phyloP scores from a whole-genome alignment of 2,888 invertebrate genomes.

The Drosophila incognita region DNA sequence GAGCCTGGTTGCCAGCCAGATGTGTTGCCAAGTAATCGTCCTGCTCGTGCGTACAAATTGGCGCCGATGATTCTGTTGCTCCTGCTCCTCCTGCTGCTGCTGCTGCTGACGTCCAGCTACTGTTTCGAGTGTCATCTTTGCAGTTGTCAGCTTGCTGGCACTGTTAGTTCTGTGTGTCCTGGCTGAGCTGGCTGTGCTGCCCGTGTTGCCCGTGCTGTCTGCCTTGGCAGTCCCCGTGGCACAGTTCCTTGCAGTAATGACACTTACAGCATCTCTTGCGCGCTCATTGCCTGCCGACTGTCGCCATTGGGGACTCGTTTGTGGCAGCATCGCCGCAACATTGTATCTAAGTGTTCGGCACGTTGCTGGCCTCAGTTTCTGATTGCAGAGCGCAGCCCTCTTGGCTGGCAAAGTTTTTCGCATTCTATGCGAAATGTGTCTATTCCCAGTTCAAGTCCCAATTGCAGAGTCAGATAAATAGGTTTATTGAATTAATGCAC shows the following conservation, averaged over 20 bases:
- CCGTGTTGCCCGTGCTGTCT: constrained; percentile 1
- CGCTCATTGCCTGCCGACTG: constrained; percentile 63
- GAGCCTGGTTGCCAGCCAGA: constrained; percentile 45
- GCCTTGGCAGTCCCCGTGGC: constrained; percentile 64
- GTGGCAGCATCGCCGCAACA: constrained; percentile 55
- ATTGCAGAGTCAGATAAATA: constrained; percentile 61
- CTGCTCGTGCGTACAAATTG: constrained; percentile 61
- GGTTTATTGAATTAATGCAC: constrained; percentile 77
- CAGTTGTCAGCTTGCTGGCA: constrained; percentile 43
- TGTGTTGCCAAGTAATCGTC: constrained; percentile 54
- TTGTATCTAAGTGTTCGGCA: constrained; percentile 48
- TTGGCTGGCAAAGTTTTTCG: constrained; percentile 66
- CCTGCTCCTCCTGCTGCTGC: constrained; percentile 1
- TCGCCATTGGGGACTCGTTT: constrained; percentile 76
- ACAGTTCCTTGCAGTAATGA: constrained; percentile 72
- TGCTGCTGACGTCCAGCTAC: constrained; percentile 13
- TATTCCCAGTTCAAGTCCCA: constrained; percentile 41
- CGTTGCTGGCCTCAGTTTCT: constrained; percentile 51
- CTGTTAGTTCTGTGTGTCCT: constrained; percentile 22
- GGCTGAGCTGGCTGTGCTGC: background rate
- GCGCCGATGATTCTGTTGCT: constrained; percentile 45
- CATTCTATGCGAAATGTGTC: constrained; percentile 64
- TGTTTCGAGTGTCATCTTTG: constrained; percentile 44
- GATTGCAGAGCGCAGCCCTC: constrained; percentile 68
- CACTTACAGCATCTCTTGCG: constrained; percentile 71